Conservation (phyloP, 2,888 invertebrate species). For the Drosophila longiperda region DNA sequence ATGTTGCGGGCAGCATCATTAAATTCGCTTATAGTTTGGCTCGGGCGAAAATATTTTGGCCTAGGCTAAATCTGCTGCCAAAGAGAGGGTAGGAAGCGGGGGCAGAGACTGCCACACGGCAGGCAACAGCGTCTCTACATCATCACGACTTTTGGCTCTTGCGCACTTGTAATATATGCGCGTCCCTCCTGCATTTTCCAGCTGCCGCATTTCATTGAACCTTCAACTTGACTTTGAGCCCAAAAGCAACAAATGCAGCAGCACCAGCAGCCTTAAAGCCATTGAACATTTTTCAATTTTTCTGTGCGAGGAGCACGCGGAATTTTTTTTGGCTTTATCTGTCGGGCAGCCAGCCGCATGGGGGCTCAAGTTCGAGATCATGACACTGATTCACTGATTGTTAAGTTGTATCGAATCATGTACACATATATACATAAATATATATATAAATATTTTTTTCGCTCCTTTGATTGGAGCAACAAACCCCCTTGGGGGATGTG, state of each 20-base stretch:
- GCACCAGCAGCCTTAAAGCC: constrained; percentile 44
- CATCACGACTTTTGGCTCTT: constrained; percentile 71
- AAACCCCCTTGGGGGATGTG: constrained; percentile 22
- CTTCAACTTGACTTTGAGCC: constrained; percentile 83
- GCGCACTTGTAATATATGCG: constrained; percentile 74
- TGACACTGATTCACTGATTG: constrained; percentile 76
- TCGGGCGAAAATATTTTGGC: constrained; percentile 69
- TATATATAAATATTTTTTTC: constrained; percentile 22
- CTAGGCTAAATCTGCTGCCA: constrained; percentile 45
- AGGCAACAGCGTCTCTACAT: constrained; percentile 58
- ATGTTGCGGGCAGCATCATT: constrained; percentile 71
- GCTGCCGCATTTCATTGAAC: constrained; percentile 80
- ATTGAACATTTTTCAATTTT: constrained; percentile 72
- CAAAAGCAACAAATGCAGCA: constrained; percentile 33
- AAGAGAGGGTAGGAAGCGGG: constrained; percentile 6
- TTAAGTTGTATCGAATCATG: constrained; percentile 42
- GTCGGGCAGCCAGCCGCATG: constrained; percentile 41
- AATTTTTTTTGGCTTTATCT: constrained; percentile 46
- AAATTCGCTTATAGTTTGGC: constrained; percentile 74
- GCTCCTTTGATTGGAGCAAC: constrained; percentile 55
- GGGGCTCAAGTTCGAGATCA: constrained; percentile 79
- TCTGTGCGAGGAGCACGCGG: constrained; percentile 22
- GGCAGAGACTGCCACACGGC: constrained; percentile 1
- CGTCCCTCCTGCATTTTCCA: constrained; percentile 50
- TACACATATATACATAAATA: neutral